Conservation (phyloP, 2,797 vertebrate species). For the Sciaenops ocellatus region DNA sequence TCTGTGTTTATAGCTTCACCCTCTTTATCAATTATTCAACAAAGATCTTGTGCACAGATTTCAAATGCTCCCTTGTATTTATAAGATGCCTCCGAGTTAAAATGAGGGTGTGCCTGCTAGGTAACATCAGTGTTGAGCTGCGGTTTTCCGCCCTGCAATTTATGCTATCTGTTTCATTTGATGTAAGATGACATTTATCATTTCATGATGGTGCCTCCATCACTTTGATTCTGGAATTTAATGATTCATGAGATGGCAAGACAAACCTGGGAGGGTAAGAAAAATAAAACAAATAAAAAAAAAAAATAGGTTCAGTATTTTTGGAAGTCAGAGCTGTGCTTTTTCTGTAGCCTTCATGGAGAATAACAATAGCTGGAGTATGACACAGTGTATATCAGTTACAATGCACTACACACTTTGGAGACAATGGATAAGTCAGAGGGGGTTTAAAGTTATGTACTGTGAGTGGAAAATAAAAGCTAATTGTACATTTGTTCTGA, state of each 20-base stretch:
- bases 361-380: slow-evolving; percentile 47
- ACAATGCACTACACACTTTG: slow-evolving; percentile 15
- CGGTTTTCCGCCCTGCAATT: slow-evolving; percentile 57
- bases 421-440: slow-evolving; percentile 12
- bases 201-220: slow-evolving; percentile 43
- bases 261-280: slow-evolving; percentile 30
- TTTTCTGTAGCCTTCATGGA: slow-evolving; percentile 26
- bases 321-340: slow-evolving; percentile 32
- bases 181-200: slow-evolving; percentile 61
- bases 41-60: slow-evolving; percentile 68
- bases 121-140: slow-evolving; percentile 54
- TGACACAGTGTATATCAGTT: slow-evolving; percentile 5
- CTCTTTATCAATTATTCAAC: slow-evolving; percentile 80
- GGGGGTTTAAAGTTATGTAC: background rate
- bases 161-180: slow-evolving; percentile 62
- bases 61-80: slow-evolving; percentile 64
- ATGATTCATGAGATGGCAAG: slow-evolving; percentile 64
- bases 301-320: slow-evolving; percentile 39
- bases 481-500: slow-evolving; percentile 50
- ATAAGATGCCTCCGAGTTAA: slow-evolving; percentile 61
- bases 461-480: slow-evolving; percentile 18
- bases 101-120: slow-evolving; percentile 50
- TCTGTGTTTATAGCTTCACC: slow-evolving; percentile 71
- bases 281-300: background rate
- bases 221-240: slow-evolving; percentile 60